phyloP scores from a whole-genome alignment of 2,797 vertebrate genomes.

The Poeciliopsis presidionis region DNA sequence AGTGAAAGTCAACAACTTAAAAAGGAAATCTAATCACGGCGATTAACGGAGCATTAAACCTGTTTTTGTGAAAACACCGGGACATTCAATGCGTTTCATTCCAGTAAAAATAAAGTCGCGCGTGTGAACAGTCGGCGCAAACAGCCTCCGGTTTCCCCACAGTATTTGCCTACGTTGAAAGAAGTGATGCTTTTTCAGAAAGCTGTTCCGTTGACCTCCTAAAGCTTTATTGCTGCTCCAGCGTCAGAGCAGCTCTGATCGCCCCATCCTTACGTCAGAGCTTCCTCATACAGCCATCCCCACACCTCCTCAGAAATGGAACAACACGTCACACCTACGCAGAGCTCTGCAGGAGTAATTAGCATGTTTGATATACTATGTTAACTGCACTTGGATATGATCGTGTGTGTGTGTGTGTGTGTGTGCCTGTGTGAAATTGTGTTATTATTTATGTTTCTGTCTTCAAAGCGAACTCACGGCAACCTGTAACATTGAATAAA shows the following conservation, averaged over 20 bases:
- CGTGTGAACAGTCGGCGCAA: neutral
- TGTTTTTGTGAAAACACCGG: conserved; percentile 4
- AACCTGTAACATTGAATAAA: neutral
- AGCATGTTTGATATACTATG: neutral
- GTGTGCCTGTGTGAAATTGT: no score
- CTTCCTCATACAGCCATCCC: neutral
- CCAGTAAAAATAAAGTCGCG: neutral
- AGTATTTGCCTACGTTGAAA: neutral
- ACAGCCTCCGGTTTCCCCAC: neutral
- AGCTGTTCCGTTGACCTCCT: neutral
- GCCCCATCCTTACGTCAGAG: neutral
- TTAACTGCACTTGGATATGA: neutral
- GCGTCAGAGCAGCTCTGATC: neutral
- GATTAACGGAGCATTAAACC: conserved; percentile 14
- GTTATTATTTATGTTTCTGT: neutral
- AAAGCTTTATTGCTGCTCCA: neutral
- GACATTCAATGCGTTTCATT: neutral
- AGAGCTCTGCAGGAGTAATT: neutral
- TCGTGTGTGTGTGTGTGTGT: neutral
- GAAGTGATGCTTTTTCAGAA: neutral
- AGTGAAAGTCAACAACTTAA: neutral
- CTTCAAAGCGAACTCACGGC: neutral
- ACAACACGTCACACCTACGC: conserved; percentile 1
- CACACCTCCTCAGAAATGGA: neutral
- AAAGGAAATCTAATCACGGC: neutral